Base-by-base conservation (phyloP, 2,888 invertebrate genomes). In the Nebria salina region DNA sequence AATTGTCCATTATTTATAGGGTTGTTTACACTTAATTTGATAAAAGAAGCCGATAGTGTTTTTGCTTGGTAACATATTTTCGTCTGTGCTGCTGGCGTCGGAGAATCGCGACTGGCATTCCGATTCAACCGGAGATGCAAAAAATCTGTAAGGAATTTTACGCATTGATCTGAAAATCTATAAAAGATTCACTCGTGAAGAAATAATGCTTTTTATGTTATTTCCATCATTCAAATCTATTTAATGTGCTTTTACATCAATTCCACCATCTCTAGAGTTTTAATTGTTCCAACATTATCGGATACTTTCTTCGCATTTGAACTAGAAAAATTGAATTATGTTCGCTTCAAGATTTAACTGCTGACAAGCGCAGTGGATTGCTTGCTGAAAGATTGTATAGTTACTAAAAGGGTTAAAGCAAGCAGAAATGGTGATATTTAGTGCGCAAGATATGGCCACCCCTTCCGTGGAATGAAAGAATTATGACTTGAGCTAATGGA, bases 21-120 rank as follows among this genome's bases (percentile, higher is more conserved):
- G 76, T 72, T 81, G 76, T 81, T 81, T 76, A 81, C 81, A 76
- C 65, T 79, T 81, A 76, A 76, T 81, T 76, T 76, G 76, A 81
- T 81, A 76, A 79, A 75, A 76, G 81, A 42, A 81, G 43, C 72
- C 75, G 65, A 81, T 76, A 76, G 76, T 65, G 76, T 81, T 81
- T 76, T 81, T 72, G 75, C 76, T 64, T 64, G 68, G n/a, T n/a
- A 81, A 81, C 79, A 81, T 76, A 81, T 81, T 79, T 79, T 74
- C 73, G 78, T 78, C 73, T 78, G 42, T 41, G 77, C 25, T 64
- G 65, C 70, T 70, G 70, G 70, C 70, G 70, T 70, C 70, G 15
- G 15, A 26, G 70, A 26, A 26, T 25, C 34, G 70, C 54, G 54
- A 54, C 54, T 13, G 54, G 54, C 54, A 54, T 54, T 73, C 73